Conservation (phyloP, 2,888 invertebrate genomes). For the Incurvaria masculella region DNA sequence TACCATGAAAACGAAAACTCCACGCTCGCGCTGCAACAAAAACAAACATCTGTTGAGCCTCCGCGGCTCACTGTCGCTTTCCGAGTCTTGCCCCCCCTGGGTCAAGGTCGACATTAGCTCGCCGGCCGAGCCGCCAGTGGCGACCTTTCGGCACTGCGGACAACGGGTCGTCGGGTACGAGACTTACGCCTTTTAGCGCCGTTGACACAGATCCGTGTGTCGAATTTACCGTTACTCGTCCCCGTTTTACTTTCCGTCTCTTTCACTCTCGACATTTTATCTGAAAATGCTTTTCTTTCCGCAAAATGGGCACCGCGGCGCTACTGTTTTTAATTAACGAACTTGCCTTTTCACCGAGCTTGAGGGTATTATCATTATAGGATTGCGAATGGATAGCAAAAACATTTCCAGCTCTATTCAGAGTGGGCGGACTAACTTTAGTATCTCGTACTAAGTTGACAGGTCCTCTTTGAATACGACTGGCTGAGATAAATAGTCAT, state of each 20-base stretch:
- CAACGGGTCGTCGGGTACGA: too few species aligned
- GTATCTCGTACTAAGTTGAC: too few species aligned
- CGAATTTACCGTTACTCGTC: conserved; percentile 48
- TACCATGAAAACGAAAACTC: conserved; percentile 51
- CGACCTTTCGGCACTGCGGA: background rate
- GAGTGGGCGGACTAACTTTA: too few species aligned
- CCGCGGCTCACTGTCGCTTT: background rate
- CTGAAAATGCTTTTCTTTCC: conserved; percentile 8
- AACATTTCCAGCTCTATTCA: too few species aligned
- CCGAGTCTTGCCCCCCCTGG: background rate
- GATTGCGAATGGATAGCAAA: too few species aligned
- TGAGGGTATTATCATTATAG: too few species aligned
- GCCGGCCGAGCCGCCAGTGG: background rate
- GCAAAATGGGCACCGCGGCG: background rate
- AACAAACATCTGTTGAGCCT: conserved; percentile 24
- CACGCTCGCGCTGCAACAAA: conserved; percentile 22
- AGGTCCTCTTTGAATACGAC: too few species aligned
- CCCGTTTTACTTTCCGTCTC: conserved; percentile 43
- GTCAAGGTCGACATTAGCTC: background rate
- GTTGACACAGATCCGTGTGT: conserved; percentile 54
- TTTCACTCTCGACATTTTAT: conserved; percentile 44
- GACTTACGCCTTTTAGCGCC: conserved; percentile 30
- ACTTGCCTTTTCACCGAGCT: background rate
- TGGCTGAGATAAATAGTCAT: too few species aligned
- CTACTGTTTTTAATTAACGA: conserved; percentile 28